These are phyloP conservation scores for Thalassarche chlororhynchos DNA, from an alignment of 2,113 vertebrate species.

Conservation along the genomic window DNA sequence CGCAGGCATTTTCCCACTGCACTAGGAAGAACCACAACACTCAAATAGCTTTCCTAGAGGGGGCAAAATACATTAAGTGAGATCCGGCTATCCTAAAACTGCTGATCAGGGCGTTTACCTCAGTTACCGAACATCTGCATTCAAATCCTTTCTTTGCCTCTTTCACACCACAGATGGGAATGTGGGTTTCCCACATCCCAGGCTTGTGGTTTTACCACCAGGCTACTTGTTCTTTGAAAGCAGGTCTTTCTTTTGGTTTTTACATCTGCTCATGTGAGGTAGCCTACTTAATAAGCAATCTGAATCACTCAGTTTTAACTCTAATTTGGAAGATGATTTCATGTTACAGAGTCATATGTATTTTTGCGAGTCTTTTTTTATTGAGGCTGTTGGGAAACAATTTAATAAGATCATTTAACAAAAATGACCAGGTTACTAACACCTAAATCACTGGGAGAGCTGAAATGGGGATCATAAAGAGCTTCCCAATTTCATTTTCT, in stretches of 20 bases:
- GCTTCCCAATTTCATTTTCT: neutral
- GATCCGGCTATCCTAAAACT: neutral
- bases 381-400: neutral
- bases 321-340: neutral
- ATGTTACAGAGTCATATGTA: neutral
- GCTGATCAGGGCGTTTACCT: neutral
- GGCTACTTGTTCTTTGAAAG: constrained; percentile 52
- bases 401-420: neutral
- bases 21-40: neutral
- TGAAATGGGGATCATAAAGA: neutral
- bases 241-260: neutral
- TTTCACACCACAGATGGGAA: constrained; percentile 18
- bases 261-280: neutral
- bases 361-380: neutral
- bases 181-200: constrained; percentile 37
- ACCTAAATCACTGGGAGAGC: neutral
- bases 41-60: neutral
- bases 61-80: neutral
- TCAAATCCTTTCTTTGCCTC: neutral
- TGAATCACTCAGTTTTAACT: neutral
- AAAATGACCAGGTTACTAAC: neutral
- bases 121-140: neutral
- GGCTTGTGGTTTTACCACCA: constrained; percentile 35
- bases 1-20: neutral
- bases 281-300: neutral